Base-by-base conservation (phyloP, 2,113 vertebrate species). In the Labrus mixtus region DNA sequence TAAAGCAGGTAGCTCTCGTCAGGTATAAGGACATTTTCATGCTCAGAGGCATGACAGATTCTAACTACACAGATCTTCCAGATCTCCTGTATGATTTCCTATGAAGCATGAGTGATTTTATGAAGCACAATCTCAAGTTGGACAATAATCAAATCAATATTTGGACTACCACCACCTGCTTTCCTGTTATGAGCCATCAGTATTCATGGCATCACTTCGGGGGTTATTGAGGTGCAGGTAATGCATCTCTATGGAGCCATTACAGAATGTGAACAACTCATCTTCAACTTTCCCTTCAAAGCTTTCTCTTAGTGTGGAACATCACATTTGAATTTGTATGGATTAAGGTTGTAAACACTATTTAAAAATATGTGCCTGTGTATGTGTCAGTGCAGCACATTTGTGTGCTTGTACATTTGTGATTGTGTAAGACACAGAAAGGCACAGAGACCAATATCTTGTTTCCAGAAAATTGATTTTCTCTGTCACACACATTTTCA, bases 121-220 rank as follows among this genome's bases (percentile, higher is more conserved):
- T 46, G 6, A 16, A 13, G 4, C 13, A 15, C 36, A 54, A 60
- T 20, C 19, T 33, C 16, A 0, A 20, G 3, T 10, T 22, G 1
- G 43, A 59, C 43, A 57, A 48, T 51, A 78, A 63, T 85, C 66
- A 45, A 73, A 87, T 90, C 78, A 62, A 79, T 73, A 73, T 67
- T 8, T 79, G 36, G 66, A 48, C 12, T 43, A 16, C 22, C 10
- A 20, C 78, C 86, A 87, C 60, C 84, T 87, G 82, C 72, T 73
- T 56, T 73, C 64, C 55, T 55, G 39, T 83, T 83, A 67, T 73
- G 68, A 83, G 66, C 50, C 63, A 79, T 90, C 77, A 82, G 68
- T 86, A 90, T 87, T 84, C 87, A 87, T 84, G 45, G 67, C 19
- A 76, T 63, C 60, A 46, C 60, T 72, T 55, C 7, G 20, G 29